A percentile compares a stretch with the other conserved stretches of the same genome.
Evolutionary conservation across 2,113 vertebrate species (phyloP).

Genomic region (Bubalus kerabau): DNA sequence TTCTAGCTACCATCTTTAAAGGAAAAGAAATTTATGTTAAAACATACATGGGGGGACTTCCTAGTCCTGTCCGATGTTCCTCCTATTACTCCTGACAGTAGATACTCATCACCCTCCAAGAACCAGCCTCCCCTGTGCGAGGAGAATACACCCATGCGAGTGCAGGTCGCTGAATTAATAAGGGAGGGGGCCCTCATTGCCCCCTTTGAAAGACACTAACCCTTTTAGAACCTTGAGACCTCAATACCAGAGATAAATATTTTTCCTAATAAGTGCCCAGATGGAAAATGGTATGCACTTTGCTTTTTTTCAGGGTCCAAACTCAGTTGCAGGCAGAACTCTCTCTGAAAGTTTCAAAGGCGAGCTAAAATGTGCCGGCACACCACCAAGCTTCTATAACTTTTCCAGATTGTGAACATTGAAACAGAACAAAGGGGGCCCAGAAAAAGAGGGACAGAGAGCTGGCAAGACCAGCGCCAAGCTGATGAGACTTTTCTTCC

Average conservation of each 20-base stretch:
- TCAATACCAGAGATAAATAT: neutral
- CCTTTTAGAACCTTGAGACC: neutral
- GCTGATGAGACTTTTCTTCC: neutral
- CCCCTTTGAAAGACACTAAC: neutral
- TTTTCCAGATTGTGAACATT: neutral
- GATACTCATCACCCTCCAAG: neutral
- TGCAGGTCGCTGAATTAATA: too few species aligned
- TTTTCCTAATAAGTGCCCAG: neutral
- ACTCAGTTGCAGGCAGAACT: neutral
- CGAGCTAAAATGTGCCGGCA: neutral
- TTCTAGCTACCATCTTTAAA: neutral
- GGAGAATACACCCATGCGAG: neutral
- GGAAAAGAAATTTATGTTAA: neutral
- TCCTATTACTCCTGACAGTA: neutral
- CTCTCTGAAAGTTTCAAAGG: conserved; percentile 28
- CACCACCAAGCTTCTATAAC: neutral
- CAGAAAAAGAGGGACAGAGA: neutral
- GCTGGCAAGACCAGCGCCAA: neutral
- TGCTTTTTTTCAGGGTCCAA: neutral
- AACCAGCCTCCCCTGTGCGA: neutral
- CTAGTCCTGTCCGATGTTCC: neutral
- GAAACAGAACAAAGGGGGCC: neutral
- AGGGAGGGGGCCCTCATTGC: neutral
- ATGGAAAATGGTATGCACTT: neutral
- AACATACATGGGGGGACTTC: neutral